Evolutionary conservation across 2,888 invertebrate species (phyloP).

Genomic region (Torymus auratus): DNA sequence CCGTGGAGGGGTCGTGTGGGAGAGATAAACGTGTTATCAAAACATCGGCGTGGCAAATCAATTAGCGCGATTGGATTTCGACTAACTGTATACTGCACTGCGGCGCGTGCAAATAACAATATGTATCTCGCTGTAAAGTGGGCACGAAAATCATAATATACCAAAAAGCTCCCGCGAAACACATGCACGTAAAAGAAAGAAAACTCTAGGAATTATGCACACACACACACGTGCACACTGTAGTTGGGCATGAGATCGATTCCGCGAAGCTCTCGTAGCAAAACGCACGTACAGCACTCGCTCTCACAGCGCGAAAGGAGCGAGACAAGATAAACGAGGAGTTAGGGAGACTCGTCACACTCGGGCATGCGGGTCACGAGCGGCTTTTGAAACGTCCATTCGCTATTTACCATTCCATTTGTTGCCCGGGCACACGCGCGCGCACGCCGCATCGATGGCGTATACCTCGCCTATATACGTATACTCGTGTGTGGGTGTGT

Average conservation of each 20-base stretch:
- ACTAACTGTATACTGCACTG: too few relatives aligned
- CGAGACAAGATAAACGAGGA: slow-evolving; percentile 51
- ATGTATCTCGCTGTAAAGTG: too few relatives aligned
- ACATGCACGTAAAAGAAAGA: neutral
- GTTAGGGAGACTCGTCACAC: slow-evolving; percentile 36
- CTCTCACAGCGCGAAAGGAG: slow-evolving; percentile 5
- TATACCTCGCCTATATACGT: slow-evolving; percentile 2
- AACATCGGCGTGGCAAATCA: too few relatives aligned
- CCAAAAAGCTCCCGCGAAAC: too few relatives aligned
- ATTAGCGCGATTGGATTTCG: too few relatives aligned
- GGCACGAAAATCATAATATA: too few relatives aligned
- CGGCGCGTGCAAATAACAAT: too few relatives aligned
- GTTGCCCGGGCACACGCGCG: slow-evolving; percentile 23
- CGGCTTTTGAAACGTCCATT: slow-evolving; percentile 56
- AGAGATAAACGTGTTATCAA: too few relatives aligned
- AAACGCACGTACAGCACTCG: slow-evolving; percentile 2
- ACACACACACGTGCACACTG: neutral
- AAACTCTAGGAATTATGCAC: neutral
- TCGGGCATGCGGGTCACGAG: slow-evolving; percentile 55
- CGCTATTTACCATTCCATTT: slow-evolving; percentile 57
- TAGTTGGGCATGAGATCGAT: neutral
- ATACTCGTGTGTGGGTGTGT: neutral
- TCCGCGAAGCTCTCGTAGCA: neutral
- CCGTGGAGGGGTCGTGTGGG: too few relatives aligned
- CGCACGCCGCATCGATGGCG: slow-evolving; percentile 33